A percentile compares a stretch with the other conserved stretches of the same genome.
These are phyloP conservation scores for Cyaniris semiargus DNA, from an alignment of 2,888 invertebrate genomes.

Conservation along the genomic window DNA sequence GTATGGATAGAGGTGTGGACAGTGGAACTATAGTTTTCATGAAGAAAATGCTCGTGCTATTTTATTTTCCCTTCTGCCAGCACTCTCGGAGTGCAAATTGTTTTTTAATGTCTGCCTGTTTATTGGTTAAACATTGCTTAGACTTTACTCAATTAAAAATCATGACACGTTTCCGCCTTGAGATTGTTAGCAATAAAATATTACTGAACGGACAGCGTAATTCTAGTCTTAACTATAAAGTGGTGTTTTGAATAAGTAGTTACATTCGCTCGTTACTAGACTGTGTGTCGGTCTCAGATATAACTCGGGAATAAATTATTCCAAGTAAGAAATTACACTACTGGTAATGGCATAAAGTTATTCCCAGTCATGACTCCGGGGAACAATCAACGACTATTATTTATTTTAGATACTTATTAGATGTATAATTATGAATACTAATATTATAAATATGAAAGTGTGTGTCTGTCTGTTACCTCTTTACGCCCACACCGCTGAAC, in stretches of 20 bases:
- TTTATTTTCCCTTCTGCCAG: too few relatives aligned
- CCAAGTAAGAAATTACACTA: neutral
- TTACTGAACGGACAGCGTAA: neutral
- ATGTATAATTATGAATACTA: neutral
- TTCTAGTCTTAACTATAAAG: conserved; percentile 4
- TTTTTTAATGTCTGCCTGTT: neutral
- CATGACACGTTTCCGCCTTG: conserved; percentile 3
- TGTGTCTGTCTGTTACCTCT: too few relatives aligned
- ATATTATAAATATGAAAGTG: too few relatives aligned
- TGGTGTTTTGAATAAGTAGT: conserved; percentile 21
- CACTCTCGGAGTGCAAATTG: too few relatives aligned
- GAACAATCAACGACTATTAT: neutral
- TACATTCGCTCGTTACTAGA: conserved; percentile 8
- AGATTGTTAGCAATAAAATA: neutral
- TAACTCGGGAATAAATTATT: conserved; percentile 9
- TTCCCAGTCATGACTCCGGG: neutral
- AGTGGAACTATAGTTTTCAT: too few relatives aligned
- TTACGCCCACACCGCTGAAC: too few relatives aligned
- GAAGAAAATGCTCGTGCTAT: too few relatives aligned
- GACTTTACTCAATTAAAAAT: neutral
- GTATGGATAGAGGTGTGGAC: too few relatives aligned
- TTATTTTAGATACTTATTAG: neutral
- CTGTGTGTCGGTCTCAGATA: neutral
- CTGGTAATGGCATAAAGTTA: neutral
- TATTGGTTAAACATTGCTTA: neutral